phyloP scores from a whole-genome alignment of 2,113 vertebrate genomes.

The Eidolon helvum region DNA sequence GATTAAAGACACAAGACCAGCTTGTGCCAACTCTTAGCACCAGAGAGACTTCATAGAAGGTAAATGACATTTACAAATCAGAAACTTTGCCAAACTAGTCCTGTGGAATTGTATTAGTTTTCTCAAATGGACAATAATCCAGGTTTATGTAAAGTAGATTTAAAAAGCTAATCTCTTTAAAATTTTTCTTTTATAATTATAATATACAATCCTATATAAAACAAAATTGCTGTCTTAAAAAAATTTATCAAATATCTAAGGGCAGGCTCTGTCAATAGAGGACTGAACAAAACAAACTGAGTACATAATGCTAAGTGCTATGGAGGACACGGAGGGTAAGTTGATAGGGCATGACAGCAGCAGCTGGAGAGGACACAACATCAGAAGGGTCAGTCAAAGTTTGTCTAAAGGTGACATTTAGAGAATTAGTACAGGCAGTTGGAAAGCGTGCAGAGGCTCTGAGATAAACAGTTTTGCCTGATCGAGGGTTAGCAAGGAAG shows the following conservation, averaged over 20 bases:
- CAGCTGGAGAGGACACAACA: background rate
- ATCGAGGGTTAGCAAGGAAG: background rate
- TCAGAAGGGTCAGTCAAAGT: background rate
- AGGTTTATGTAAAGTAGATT: conserved; percentile 33
- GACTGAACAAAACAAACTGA: background rate
- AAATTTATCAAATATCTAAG: background rate
- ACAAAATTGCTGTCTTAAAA: conserved; percentile 34
- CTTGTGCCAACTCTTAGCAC: conserved; percentile 61
- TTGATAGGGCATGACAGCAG: background rate
- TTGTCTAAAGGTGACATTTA: background rate
- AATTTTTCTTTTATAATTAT: conserved; percentile 21
- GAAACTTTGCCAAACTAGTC: background rate
- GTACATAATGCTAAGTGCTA: background rate
- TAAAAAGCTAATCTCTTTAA: conserved; percentile 46
- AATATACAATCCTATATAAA: conserved; percentile 44
- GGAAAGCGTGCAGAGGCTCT: background rate
- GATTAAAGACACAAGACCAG: conserved; percentile 48
- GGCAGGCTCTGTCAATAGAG: background rate
- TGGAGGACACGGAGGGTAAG: background rate
- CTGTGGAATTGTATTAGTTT: conserved; percentile 12
- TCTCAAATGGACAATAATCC: conserved; percentile 30
- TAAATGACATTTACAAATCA: conserved; percentile 18
- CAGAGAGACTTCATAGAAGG: conserved; percentile 53
- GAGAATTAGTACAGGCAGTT: background rate
- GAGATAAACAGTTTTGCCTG: background rate